These are phyloP conservation scores for Pangasius mekongensis DNA, from an alignment of 2,797 vertebrate species.

Conservation along the genomic window DNA sequence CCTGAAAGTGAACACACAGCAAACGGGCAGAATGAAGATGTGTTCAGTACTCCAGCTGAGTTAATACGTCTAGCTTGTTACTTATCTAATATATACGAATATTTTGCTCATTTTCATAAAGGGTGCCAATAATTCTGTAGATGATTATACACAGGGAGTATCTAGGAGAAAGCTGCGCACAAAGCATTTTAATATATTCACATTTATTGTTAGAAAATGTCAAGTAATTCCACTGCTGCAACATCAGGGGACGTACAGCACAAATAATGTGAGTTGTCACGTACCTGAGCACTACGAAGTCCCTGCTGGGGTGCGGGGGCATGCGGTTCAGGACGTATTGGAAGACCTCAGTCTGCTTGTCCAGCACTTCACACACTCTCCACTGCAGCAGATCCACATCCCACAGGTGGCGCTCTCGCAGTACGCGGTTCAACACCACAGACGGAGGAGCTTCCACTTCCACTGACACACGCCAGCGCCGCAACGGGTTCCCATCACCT, in stretches of 20 bases:
- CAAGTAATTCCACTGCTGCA: not conserved
- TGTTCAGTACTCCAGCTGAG: not conserved
- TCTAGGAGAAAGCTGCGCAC: not conserved
- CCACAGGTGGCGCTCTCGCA: constrained; percentile 96
- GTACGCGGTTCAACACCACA: constrained; percentile 90
- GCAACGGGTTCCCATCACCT: constrained; percentile 90
- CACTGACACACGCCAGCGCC: constrained; percentile 89
- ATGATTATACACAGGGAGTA: not conserved
- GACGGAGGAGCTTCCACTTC: constrained; percentile 95
- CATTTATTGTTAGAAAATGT: not conserved
- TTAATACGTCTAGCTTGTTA: not conserved
- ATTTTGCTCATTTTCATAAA: not conserved
- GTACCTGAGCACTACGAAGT: constrained; percentile 93
- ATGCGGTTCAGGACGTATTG: constrained; percentile 92
- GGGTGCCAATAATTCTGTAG: not conserved
- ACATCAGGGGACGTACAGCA: not conserved
- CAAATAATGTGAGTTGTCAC: constrained; percentile 27
- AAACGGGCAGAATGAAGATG: not conserved
- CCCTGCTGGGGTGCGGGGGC: constrained; percentile 92
- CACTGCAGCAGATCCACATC: constrained; percentile 95
- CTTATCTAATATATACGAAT: not conserved
- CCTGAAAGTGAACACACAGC: constrained; percentile 67
- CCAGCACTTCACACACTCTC: constrained; percentile 90
- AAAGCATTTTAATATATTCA: not conserved
- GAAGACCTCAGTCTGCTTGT: constrained; percentile 93